Evolutionary conservation across 2,797 vertebrate genomes (phyloP), one percentile per base, ranked within the genome.

Genomic region (Coregonus suidteri): DNA sequence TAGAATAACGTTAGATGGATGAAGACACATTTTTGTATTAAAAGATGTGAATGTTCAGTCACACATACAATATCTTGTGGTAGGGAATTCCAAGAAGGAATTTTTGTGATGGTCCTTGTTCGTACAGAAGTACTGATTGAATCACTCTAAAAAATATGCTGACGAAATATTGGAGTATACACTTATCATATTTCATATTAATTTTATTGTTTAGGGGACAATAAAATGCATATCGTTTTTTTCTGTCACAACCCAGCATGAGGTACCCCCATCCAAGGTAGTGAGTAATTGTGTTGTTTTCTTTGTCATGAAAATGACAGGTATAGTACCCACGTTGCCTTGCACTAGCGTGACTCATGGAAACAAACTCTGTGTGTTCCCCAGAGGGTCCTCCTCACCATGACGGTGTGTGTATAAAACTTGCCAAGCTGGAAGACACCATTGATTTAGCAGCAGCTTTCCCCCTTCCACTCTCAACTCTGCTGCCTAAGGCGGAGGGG

Each of bases 291-390:
- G 41, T 11, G 41, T 47, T 47, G 41, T 47, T 47, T 47, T 47
- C 41, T 47, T 47, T 47, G 41, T 47, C 41, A 47, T 47, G 41
- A 11, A 47, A 47, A 47, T 47, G 3, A 13, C 2, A 11, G 9
- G 41, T 47, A 11, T 47, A 47, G 41, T 47, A 47, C 9, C 41
- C 41, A 47, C 41, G 9, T 47, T 47, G 41, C 41, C 11, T 47
- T 47, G 41, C 41, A 47, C 34, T 11, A 35, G 11, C 5, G 30
- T 67, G 65, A 67, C 69, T 75, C 52, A 18, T 14, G 5, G 20
- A 25, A 67, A 77, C 79, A 81, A 72, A 77, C 74, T 75, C 71
- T 78, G 41, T 75, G 37, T 81, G 71, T 66, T 25, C 75, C 76
- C 59, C 73, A 51, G 25, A 78, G 68, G 59, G 65, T 13, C 41